These are phyloP conservation scores for Bufotes viridis DNA, from an alignment of 2,797 vertebrate genomes.

Conservation along the genomic window DNA sequence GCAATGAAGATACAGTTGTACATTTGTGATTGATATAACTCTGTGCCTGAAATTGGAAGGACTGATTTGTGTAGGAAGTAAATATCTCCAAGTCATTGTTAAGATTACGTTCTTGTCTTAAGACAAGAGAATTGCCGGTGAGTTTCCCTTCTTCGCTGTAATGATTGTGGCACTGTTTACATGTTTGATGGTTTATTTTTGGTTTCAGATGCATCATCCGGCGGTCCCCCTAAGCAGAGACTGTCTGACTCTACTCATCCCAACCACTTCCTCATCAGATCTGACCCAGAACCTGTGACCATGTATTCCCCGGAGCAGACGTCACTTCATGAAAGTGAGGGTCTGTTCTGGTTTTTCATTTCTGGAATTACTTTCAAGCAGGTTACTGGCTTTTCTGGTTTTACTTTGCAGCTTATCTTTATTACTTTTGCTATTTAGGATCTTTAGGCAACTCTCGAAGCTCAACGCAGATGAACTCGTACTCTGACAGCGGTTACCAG, in stretches of 20 bases:
- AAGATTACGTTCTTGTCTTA: background rate
- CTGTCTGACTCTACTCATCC: constrained; percentile 84
- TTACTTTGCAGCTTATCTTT: constrained; percentile 28
- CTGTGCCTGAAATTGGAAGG: no score
- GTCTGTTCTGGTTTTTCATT: constrained; percentile 82
- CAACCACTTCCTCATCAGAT: constrained; percentile 86
- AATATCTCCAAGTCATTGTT: background rate
- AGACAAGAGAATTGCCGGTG: background rate
- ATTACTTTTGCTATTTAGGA: constrained; percentile 74
- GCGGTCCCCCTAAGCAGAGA: constrained; percentile 81
- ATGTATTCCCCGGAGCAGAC: constrained; percentile 92
- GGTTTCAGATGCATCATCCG: constrained; percentile 85
- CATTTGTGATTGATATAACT: no score
- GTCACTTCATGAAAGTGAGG: constrained; percentile 98
- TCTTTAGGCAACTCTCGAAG: constrained; percentile 93
- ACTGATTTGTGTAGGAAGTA: no score
- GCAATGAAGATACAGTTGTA: no score
- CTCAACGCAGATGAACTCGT: constrained; percentile 98
- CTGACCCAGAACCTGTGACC: constrained; percentile 86
- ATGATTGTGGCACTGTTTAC: background rate
- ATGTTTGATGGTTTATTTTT: constrained; percentile 40
- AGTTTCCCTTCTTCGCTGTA: background rate
- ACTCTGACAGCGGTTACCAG: constrained; percentile 97
- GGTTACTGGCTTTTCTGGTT: background rate
- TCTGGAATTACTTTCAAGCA: constrained; percentile 39